Conservation (phyloP, 1,140 invertebrate species). For the Meloidogyne chitwoodi region DNA sequence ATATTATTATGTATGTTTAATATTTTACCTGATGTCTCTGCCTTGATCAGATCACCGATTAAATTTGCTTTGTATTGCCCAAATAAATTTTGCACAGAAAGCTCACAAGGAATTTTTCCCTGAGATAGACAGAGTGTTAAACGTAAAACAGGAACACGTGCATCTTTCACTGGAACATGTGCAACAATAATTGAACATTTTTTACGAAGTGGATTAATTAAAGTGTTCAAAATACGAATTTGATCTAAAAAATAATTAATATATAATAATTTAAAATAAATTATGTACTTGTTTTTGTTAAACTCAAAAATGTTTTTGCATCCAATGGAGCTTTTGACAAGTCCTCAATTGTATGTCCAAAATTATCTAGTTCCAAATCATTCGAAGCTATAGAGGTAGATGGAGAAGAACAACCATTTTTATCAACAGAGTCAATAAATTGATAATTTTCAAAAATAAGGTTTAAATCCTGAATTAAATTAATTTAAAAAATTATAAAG, state of each 20-base stretch:
- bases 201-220: constrained; percentile 30
- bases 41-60: constrained; percentile 18
- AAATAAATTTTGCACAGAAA: constrained; percentile 34
- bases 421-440: neutral
- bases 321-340: neutral
- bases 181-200: constrained; percentile 6
- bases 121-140: constrained; percentile 1
- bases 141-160: constrained; percentile 30
- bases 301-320: neutral
- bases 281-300: neutral
- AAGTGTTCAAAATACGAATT: constrained; percentile 28
- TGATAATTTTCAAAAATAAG: constrained; percentile 16
- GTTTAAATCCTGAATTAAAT: constrained; percentile 11
- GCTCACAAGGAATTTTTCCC: constrained; percentile 19
- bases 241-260: constrained; percentile 9
- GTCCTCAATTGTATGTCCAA: neutral
- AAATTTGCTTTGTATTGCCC: constrained; percentile 34
- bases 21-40: constrained; percentile 22
- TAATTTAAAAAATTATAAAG: too few species aligned
- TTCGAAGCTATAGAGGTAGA: neutral
- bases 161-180: constrained; percentile 32
- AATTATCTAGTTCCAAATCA: neutral
- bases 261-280: neutral
- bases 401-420: neutral
- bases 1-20: neutral